Conservation (phyloP, 2,113 vertebrate genomes). For the Cisticola juncidis region DNA sequence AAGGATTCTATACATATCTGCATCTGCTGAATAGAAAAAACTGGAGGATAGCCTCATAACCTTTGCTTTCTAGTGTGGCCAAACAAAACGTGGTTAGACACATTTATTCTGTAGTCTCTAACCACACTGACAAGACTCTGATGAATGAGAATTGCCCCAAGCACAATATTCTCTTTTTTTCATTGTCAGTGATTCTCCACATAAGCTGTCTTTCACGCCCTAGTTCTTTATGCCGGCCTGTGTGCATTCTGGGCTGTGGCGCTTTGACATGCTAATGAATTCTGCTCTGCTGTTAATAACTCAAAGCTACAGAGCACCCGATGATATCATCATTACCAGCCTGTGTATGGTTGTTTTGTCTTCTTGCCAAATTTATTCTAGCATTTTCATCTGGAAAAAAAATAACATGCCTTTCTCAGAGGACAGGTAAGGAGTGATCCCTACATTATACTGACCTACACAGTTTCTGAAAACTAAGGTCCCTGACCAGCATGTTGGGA, state of each 20-base stretch:
- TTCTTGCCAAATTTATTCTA: neutral
- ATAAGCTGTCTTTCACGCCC: conserved; percentile 41
- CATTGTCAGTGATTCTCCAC: conserved; percentile 16
- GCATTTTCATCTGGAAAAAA: neutral
- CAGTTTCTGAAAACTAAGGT: neutral
- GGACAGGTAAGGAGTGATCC: neutral
- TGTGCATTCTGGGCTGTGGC: neutral
- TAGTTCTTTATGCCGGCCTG: conserved; percentile 10
- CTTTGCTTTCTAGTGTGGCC: conserved; percentile 21
- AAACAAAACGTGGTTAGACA: conserved; percentile 37
- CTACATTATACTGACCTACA: neutral
- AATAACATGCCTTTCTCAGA: neutral
- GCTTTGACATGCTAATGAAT: conserved; percentile 41
- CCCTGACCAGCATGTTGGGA: neutral
- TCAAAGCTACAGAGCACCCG: neutral
- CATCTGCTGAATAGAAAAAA: neutral
- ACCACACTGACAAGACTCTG: conserved; percentile 14
- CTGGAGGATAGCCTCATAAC: neutral
- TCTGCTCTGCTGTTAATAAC: neutral
- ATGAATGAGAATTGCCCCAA: conserved; percentile 12
- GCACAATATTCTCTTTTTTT: conserved; percentile 11
- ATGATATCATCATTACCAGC: neutral
- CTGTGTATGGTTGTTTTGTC: neutral
- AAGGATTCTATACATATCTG: neutral
- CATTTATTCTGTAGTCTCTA: conserved; percentile 6